Evolutionary conservation across 2,888 invertebrate genomes (phyloP).

Genomic region (Caenorhabditis sp.): DNA sequence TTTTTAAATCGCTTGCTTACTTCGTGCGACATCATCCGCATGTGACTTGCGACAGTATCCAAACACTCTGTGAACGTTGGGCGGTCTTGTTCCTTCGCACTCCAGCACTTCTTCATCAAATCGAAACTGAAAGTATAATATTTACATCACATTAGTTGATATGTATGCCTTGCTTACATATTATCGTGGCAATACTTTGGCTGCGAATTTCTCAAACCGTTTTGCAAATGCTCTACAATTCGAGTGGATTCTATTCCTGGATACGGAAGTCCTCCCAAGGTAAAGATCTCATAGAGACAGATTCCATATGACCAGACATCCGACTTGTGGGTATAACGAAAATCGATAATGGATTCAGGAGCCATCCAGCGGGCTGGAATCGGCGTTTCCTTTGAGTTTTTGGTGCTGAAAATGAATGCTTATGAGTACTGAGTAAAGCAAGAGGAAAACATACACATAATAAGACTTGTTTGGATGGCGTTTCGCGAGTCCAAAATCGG

Average conservation of each 20-base stretch:
- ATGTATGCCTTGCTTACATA: conserved; percentile 85
- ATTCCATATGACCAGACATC: conserved; percentile 85
- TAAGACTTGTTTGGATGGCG: conserved; percentile 89
- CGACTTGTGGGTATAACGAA: conserved; percentile 88
- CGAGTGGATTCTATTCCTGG: conserved; percentile 83
- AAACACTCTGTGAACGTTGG: conserved; percentile 88
- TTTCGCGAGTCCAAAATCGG: conserved; percentile 96
- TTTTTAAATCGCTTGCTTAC: conserved; percentile 16
- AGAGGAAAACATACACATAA: conserved; percentile 58
- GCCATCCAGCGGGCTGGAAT: conserved; percentile 99
- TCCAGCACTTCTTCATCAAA: conserved; percentile 93
- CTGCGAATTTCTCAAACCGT: conserved; percentile 92
- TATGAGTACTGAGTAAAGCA: neutral
- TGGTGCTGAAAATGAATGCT: conserved; percentile 19
- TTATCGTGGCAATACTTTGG: conserved; percentile 91
- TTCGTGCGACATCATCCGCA: conserved; percentile 44
- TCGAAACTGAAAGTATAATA: conserved; percentile 85
- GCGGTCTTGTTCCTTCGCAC: conserved; percentile 88
- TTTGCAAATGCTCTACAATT: conserved; percentile 85
- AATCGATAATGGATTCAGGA: conserved; percentile 92
- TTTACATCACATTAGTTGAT: neutral
- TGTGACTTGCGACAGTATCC: conserved; percentile 53
- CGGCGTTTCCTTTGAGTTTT: conserved; percentile 16
- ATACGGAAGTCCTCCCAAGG: conserved; percentile 87
- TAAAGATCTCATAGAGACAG: conserved; percentile 86